phyloP scores from a whole-genome alignment of 2,113 vertebrate genomes.

The Peromyscus polionotus region DNA sequence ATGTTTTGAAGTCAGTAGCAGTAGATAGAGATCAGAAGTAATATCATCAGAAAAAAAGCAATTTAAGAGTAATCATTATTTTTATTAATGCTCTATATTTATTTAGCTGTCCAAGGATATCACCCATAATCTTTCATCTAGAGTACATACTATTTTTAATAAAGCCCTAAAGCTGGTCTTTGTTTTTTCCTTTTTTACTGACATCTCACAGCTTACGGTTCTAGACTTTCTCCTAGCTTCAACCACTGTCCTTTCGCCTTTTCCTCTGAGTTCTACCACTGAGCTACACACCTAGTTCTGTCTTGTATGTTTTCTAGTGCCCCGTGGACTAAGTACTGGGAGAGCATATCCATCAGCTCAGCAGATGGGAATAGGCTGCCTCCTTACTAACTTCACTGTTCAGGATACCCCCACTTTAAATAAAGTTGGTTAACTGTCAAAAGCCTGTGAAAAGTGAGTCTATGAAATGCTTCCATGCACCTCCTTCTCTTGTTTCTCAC shows the following conservation, averaged over 20 bases:
- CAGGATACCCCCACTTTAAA: rapidly evolving
- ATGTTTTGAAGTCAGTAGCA: neutral
- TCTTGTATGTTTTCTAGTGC: neutral
- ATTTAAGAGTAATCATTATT: neutral
- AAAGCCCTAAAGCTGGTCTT: neutral
- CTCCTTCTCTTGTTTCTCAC: neutral
- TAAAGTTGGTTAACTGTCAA: neutral
- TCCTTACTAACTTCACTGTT: rapidly evolving
- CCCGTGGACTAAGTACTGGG: neutral
- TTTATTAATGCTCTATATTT: neutral
- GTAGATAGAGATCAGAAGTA: neutral
- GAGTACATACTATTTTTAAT: neutral
- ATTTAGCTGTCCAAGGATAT: rapidly evolving
- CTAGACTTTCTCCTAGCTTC: neutral
- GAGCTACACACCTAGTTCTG: neutral
- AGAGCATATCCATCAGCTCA: rapidly evolving
- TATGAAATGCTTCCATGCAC: neutral
- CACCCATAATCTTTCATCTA: no score
- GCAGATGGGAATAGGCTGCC: rapidly evolving
- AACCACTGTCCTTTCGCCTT: neutral
- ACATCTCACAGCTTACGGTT: neutral
- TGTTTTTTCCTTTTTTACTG: neutral
- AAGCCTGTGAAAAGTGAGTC: neutral
- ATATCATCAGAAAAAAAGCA: neutral
- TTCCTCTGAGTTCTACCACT: neutral